Percentiles rank a stretch among this genome's conserved stretches.
Evolutionary conservation across 2,797 vertebrate species (phyloP).

Genomic region (Coluber constrictor): DNA sequence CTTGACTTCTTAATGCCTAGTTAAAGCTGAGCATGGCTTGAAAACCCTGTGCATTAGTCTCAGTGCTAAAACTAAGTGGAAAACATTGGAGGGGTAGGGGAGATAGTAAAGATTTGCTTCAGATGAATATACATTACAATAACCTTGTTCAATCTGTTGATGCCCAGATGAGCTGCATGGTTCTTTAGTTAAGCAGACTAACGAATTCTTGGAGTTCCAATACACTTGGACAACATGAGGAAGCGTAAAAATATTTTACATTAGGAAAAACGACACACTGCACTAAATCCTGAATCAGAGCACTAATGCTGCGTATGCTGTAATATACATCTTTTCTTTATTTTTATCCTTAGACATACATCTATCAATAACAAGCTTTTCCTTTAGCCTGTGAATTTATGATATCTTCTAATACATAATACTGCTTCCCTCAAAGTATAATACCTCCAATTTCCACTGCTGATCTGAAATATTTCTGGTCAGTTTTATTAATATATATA

Average conservation of each 20-base stretch:
- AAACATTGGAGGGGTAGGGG: background rate
- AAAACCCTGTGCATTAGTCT: background rate
- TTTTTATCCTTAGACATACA: background rate
- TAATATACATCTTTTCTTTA: background rate
- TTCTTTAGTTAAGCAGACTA: background rate
- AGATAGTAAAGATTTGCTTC: background rate
- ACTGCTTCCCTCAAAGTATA: background rate
- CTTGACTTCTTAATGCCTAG: background rate
- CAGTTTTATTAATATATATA: background rate
- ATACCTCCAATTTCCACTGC: background rate
- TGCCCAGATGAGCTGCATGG: background rate
- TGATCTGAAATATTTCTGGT: background rate
- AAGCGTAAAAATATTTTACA: background rate
- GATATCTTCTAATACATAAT: background rate
- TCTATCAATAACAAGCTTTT: background rate
- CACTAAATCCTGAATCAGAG: background rate
- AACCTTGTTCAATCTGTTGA: background rate
- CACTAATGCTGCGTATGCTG: background rate
- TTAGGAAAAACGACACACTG: background rate
- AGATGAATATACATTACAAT: background rate
- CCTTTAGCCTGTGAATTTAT: background rate
- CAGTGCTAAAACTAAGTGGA: background rate
- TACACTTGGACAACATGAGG: background rate
- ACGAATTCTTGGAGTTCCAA: background rate
- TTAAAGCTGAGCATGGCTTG: background rate